A percentile compares a stretch with the other conserved stretches of the same genome.
phyloP scores from a whole-genome alignment of 2,113 vertebrate genomes.

The Gadus chalcogrammus region DNA sequence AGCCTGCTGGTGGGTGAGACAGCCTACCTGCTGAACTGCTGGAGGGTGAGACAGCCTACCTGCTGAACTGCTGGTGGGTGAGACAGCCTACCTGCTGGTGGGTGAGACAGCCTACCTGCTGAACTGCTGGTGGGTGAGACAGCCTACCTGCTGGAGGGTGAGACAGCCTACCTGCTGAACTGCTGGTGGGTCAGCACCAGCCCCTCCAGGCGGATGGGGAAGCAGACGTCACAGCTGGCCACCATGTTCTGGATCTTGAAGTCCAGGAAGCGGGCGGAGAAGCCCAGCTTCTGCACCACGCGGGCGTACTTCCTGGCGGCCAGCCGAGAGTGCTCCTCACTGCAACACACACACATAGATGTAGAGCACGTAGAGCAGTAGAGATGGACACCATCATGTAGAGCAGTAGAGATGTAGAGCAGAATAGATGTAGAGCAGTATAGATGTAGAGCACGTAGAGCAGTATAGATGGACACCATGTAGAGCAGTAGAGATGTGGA shows the following conservation, averaged over 20 bases:
- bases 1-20: constrained; percentile 52
- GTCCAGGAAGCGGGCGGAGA: constrained; percentile 91
- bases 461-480: no score
- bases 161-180: constrained; percentile 95
- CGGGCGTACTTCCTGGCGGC: constrained; percentile 93
- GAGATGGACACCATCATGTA: no score
- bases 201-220: constrained; percentile 89
- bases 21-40: constrained; percentile 84
- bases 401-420: no score
- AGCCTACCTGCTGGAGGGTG: constrained; percentile 91
- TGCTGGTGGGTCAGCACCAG: constrained; percentile 91
- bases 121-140: constrained; percentile 80
- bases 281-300: constrained; percentile 95
- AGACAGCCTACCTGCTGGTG: constrained; percentile 66
- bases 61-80: constrained; percentile 10
- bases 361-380: no score
- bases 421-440: no score
- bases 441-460: no score
- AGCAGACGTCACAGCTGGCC: constrained; percentile 93
- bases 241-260: constrained; percentile 99
- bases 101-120: constrained; percentile 48
- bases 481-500: no score
- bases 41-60: constrained; percentile 77
- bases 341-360: constrained; percentile 43
- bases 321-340: constrained; percentile 91